Base-by-base conservation (phyloP, 2,113 vertebrate species). In the Passer montanus region DNA sequence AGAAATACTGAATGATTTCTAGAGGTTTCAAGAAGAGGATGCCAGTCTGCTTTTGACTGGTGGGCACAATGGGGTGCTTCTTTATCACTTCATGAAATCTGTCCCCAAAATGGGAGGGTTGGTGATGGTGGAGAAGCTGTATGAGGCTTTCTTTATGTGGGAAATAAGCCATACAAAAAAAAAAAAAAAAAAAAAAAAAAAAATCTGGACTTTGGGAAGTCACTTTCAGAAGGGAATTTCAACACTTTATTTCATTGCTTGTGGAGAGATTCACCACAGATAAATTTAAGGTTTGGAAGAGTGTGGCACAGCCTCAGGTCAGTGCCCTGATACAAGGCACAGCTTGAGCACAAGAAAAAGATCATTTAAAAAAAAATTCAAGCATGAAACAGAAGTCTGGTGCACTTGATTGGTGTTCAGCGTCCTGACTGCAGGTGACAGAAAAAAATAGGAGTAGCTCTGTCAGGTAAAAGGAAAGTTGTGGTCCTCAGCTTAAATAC, bases 271-370 rank as follows among this genome's bases (percentile, higher is more conserved):
- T 35, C 0, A 0, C 28, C 50, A 76, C n/a, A 37, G 13, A 64
- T 20, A 27, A 5, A 6, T 70, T 22, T 39, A n/a, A 58, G 35
- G 18, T 75, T 70, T 76, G 66, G 23, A 84, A 76, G 50, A 75
- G 19, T 11, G 22, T 1, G 0, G 63, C 33, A 43, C 14, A 1
- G 0, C 41, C 17, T 78, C 0, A 0, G 19, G 14, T 59, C 41
- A 50, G 39, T 2, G 7, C 28, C 31, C 28, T n/a, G 23, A 43
- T 26, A 20, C 13, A 66, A 89, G 53, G 63, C 24, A 18, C 37
- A 37, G 43, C 43, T 14, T 9, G 33, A 68, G 17, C 22, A 43
- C 4, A 22, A 23, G 50, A n/a, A 89, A 89, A 73, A 17, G 27
- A 43, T 27, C 30, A n/a, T 13, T 11, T 28, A 6, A 35, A 46